Base-by-base conservation (phyloP, 2,888 invertebrate genomes). In the Machimus atricapillus region DNA sequence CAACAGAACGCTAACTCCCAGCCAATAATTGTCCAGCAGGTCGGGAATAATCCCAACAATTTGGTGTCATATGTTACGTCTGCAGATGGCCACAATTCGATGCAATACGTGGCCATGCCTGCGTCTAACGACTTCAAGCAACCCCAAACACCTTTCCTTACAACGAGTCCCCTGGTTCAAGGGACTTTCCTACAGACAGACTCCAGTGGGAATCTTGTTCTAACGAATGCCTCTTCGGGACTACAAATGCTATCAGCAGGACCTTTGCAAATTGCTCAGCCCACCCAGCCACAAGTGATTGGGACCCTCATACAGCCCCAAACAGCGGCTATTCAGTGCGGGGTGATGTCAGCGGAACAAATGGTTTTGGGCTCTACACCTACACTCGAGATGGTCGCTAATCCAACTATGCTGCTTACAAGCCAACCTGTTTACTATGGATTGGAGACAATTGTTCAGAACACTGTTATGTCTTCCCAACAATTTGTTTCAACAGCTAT, bases 391-490 rank as follows among this genome's bases (percentile, higher is more conserved):
- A 94, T 95, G 94, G 95, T 95, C 16, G 94, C 94, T 14, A 94
- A 95, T 91, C 94, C 93, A 46, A 92, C 92, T 78, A 94, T 95
- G 92, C 94, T 95, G 90, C 91, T 95, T 87, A 93, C 94, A 74
- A 95, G 95, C 19, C 96, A 96, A 90, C 96, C 96, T 5, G 95
- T 97, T 90, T 96, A 96, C 90, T 97, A 97, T 90, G 97, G 97
- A 0, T 93, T 97, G 89, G 97, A 97, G 93, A 97, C 97, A 0
- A 97, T 97, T 86, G 97, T 97, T 2, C 97, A 97, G 91, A 97
- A 97, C 90, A 97, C 97, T 5, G 96, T 97, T 0, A 97, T 97
- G 97, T 96, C 96, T n/a, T 97, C 97, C 31, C 96, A 96, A 91
- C 97, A 97, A 90, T 96, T 97, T 91, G 95, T 97, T 19, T 96